A percentile compares a stretch with the other conserved stretches of the same genome.
These are phyloP conservation scores for Gisinianus flammeolus DNA, from an alignment of 2,888 invertebrate genomes.

Conservation along the genomic window DNA sequence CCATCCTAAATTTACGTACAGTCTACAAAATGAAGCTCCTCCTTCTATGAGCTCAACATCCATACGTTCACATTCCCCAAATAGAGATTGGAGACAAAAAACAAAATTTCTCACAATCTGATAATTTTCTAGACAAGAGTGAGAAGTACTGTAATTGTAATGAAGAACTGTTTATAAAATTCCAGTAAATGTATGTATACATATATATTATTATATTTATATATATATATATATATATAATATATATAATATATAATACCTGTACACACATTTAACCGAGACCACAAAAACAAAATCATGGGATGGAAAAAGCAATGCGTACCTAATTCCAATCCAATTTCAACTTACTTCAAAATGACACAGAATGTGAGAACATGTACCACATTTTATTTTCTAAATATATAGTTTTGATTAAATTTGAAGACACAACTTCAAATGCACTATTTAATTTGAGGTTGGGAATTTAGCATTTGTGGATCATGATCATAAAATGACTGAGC, in stretches of 20 bases:
- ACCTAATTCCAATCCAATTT: too few species aligned
- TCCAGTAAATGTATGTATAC: too few species aligned
- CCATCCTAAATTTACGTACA: conserved; percentile 32
- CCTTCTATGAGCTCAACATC: neutral
- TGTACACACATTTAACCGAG: neutral
- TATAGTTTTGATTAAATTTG: neutral
- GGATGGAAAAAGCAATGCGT: too few species aligned
- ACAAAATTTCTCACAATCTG: neutral
- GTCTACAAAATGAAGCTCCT: conserved; percentile 35
- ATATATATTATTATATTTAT: too few species aligned
- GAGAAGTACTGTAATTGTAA: too few species aligned
- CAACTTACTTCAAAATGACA: too few species aligned
- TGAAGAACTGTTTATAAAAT: too few species aligned
- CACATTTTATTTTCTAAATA: neutral
- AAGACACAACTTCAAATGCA: neutral
- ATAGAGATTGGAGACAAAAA: neutral
- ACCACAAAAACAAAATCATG: neutral
- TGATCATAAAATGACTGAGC: neutral
- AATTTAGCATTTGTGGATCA: neutral
- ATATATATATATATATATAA: too few species aligned
- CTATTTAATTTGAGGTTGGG: neutral
- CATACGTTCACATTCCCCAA: neutral
- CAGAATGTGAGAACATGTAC: neutral
- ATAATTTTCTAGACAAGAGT: too few species aligned
- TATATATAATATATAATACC: too few species aligned